These are phyloP conservation scores for Pachydiplax longipennis DNA, from an alignment of 2,888 invertebrate species.

Conservation along the genomic window DNA sequence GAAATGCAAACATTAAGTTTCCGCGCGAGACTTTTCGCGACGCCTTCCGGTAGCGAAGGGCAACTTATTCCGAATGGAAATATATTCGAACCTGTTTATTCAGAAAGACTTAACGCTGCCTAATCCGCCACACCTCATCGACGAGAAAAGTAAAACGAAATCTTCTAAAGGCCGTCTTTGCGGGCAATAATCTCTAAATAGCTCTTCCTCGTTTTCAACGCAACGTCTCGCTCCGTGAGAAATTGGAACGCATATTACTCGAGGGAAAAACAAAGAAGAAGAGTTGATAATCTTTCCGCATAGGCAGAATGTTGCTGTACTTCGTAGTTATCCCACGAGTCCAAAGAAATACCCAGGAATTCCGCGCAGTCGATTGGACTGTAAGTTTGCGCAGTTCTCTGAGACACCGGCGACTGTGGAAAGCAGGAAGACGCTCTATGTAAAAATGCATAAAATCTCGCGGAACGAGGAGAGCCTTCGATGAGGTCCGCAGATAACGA, in stretches of 20 bases:
- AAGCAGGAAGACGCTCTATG: not conserved
- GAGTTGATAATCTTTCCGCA: no score
- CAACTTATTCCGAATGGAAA: not conserved
- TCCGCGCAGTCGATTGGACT: not conserved
- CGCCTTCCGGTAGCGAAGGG: not conserved
- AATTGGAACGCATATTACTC: not conserved
- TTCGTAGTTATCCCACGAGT: not conserved
- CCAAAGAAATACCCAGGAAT: not conserved
- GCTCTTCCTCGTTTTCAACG: not conserved
- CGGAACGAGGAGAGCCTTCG: not conserved
- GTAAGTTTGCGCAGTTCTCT: not conserved
- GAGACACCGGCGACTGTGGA: not conserved
- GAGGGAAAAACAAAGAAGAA: no score
- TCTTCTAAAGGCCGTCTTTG: not conserved
- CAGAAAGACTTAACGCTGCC: not conserved
- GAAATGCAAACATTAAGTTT: no score
- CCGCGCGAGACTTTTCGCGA: not conserved
- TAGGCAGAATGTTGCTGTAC: not conserved
- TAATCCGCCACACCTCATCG: not conserved
- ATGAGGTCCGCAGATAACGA: conserved; percentile 7
- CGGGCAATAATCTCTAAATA: not conserved
- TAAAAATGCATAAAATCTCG: not conserved
- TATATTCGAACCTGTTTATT: not conserved
- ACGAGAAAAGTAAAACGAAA: not conserved
- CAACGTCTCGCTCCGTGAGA: not conserved